phyloP scores from a whole-genome alignment of 2,888 invertebrate genomes.

The Toxonevra muliebris region DNA sequence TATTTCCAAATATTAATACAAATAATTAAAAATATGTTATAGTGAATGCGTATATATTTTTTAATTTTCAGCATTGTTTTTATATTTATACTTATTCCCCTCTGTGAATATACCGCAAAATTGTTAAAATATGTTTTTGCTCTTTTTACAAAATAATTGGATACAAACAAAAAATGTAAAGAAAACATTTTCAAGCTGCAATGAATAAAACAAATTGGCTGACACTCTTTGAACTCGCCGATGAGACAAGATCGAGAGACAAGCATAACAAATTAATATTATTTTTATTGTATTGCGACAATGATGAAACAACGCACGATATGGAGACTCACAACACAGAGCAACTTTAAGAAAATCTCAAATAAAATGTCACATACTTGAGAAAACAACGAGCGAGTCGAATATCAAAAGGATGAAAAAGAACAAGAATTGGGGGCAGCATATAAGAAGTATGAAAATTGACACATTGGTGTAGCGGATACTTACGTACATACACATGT shows the following conservation, averaged over 20 bases:
- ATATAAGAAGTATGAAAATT: constrained; percentile 50
- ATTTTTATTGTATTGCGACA: constrained; percentile 45
- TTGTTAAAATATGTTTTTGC: too few species aligned
- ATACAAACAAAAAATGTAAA: constrained; percentile 13
- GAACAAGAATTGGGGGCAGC: background rate
- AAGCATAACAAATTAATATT: constrained; percentile 60
- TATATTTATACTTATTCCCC: background rate
- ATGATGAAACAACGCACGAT: background rate
- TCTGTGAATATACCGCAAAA: too few species aligned
- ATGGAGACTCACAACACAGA: background rate
- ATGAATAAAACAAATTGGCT: constrained; percentile 53
- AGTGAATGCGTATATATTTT: too few species aligned
- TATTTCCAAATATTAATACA: too few species aligned
- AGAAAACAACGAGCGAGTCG: constrained; percentile 41
- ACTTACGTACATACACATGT: constrained; percentile 20
- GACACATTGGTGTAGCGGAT: constrained; percentile 46
- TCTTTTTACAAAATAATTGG: constrained; percentile 44
- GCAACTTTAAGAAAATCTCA: constrained; percentile 39
- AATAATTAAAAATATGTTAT: too few species aligned
- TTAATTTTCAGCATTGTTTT: too few species aligned
- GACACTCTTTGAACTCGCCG: constrained; percentile 56
- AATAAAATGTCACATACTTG: constrained; percentile 17
- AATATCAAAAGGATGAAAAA: constrained; percentile 49
- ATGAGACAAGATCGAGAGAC: constrained; percentile 49
- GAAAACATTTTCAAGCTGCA: background rate